Base-by-base conservation (phyloP, 2,797 vertebrate species). In the Gallinago solitaria region DNA sequence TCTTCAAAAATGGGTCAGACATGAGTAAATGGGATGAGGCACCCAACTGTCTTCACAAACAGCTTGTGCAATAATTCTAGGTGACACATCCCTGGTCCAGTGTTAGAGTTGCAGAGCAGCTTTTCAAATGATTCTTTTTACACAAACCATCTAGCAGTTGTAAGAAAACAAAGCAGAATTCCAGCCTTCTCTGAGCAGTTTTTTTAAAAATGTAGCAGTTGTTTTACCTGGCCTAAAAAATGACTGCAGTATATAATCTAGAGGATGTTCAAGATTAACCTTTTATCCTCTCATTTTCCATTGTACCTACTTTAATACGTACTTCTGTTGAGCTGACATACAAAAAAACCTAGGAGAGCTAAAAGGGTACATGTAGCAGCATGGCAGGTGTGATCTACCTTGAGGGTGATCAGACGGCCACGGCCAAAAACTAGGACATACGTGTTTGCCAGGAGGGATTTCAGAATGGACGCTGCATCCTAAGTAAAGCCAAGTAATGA, bases 371-470 rank as follows among this genome's bases (percentile, higher is more conserved):
- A 67, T 47, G 45, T 56, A 81, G 28, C 50, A 91, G 82, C 80
- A 68, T 5, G 33, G 92, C 95, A 97, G 88, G 79, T 95, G 80
- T 53, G 76, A 87, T 94, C 71, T 95, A 73, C 96, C 94, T 95
- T 32, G 50, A 86, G 88, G 95, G 91, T 67, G 77, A 95, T 93
- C 85, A 95, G 93, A 51, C 10, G 6, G 76, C 79, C 64, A 78
- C 39, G 60, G 59, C 63, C 51, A 75, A 90, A 91, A 95, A 64
- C 78, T 82, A 84, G 92, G 90, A 87, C 65, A 33, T 56, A 35
- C 0, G 0, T 56, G 82, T 86, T 92, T 92, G 89, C 95, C 85
- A 61, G 69, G 53, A 95, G 81, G 90, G 56, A 82, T 94, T 94
- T 92, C 7, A 0, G 73, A 82, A 96, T 39, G 89, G 77, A 82